A percentile compares a stretch with the other conserved stretches of the same genome.
Conservation (phyloP, 2,888 invertebrate genomes). For the Coelopa pilipes region DNA sequence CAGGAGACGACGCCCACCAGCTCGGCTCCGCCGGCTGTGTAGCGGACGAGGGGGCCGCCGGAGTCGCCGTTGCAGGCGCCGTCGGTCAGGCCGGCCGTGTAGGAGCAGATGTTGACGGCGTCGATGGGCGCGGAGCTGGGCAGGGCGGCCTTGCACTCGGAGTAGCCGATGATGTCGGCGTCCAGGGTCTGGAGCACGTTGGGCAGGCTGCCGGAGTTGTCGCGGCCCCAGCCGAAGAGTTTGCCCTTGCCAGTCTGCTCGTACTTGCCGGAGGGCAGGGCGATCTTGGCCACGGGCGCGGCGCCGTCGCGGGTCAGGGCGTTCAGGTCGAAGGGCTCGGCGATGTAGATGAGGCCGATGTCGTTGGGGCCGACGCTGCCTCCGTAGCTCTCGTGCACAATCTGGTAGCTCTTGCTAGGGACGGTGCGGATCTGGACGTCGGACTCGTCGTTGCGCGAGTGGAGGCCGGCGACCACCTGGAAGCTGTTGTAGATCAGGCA, state of each 20-base stretch:
- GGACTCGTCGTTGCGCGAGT: constrained; percentile 51
- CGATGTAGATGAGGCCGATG: constrained; percentile 68
- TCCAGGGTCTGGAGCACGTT: constrained; percentile 55
- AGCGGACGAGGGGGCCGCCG: constrained; percentile 60
- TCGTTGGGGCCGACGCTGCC: constrained; percentile 68
- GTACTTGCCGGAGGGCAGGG: constrained; percentile 48
- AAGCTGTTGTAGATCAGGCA: constrained; percentile 52
- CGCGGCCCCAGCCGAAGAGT: constrained; percentile 61
- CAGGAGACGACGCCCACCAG: constrained; percentile 68
- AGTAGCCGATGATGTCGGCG: constrained; percentile 50
- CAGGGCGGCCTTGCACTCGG: constrained; percentile 45
- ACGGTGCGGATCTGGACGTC: constrained; percentile 53
- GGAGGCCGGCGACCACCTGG: constrained; percentile 63
- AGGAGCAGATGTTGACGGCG: constrained; percentile 54
- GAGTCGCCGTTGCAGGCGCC: constrained; percentile 47
- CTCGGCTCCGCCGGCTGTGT: constrained; percentile 36
- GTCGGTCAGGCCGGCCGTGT: constrained; percentile 55
- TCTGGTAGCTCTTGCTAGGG: constrained; percentile 39
- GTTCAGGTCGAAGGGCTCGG: constrained; percentile 54
- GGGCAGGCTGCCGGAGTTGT: constrained; percentile 51
- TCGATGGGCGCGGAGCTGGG: constrained; percentile 48
- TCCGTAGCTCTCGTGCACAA: constrained; percentile 58
- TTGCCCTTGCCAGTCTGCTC: constrained; percentile 45
- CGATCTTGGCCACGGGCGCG: constrained; percentile 49
- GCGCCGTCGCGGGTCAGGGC: constrained; percentile 50